Conservation (phyloP, 1,140 invertebrate genomes). For the Oppia nitens region DNA sequence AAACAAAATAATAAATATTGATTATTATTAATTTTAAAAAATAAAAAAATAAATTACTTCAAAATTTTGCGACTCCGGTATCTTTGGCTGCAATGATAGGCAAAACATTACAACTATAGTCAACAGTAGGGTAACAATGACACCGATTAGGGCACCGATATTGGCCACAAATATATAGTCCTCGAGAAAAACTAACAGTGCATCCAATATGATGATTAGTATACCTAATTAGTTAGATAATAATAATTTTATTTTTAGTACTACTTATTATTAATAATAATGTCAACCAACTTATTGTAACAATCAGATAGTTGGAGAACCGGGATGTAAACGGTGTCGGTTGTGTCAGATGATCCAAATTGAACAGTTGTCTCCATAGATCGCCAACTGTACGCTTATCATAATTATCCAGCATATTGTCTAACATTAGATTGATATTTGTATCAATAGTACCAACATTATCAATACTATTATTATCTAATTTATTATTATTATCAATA, state of each 20-base stretch:
- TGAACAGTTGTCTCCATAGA: slow-evolving; percentile 7
- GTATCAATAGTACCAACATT: too few species aligned
- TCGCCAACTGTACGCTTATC: background rate
- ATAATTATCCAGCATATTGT: background rate
- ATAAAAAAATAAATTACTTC: slow-evolving; percentile 12
- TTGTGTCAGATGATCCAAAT: slow-evolving; percentile 9
- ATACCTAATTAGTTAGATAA: slow-evolving; percentile 5
- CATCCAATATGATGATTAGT: slow-evolving; percentile 14
- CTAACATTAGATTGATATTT: too few species aligned
- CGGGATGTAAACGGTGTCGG: slow-evolving; percentile 8
- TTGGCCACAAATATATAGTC: slow-evolving; percentile 7
- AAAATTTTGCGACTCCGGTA: slow-evolving; percentile 15
- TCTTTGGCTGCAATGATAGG: slow-evolving; percentile 16
- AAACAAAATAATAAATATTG: background rate
- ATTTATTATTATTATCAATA: background rate
- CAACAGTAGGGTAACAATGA: slow-evolving; percentile 9
- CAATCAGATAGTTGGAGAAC: background rate
- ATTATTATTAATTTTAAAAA: background rate
- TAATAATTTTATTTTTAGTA: background rate
- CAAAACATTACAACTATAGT: slow-evolving; percentile 15
- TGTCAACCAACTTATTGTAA: background rate
- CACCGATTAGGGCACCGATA: slow-evolving; percentile 1
- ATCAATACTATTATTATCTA: background rate
- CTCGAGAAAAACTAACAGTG: slow-evolving; percentile 11
- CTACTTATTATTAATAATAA: background rate